Conservation (phyloP, 2,888 invertebrate species). For the Agonopterix alstromeriana region DNA sequence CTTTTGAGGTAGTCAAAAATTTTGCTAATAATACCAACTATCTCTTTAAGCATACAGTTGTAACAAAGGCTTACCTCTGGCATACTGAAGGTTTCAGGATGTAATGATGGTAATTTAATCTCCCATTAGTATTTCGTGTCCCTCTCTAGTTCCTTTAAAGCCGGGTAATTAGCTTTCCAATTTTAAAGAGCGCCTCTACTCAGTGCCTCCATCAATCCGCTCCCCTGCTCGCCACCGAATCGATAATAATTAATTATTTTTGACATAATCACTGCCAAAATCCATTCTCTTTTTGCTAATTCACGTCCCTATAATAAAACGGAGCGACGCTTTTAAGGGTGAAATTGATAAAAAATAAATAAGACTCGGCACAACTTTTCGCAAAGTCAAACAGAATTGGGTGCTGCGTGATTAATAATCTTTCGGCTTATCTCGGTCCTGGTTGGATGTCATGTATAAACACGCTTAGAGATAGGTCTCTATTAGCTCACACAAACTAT, state of each 20-base stretch:
- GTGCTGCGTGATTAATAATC: conserved; percentile 57
- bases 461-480: no score
- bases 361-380: conserved; percentile 57
- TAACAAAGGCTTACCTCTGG: not conserved
- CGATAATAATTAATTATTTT: conserved; percentile 85
- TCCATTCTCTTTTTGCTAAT: conserved; percentile 82
- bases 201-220: conserved; percentile 59
- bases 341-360: conserved; percentile 76
- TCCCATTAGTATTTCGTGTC: conserved; percentile 41
- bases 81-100: not conserved
- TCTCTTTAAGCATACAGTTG: no score
- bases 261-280: conserved; percentile 81
- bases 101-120: conserved; percentile 21
- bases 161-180: conserved; percentile 68
- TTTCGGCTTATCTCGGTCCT: conserved; percentile 16
- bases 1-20: no score
- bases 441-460: no score
- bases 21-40: no score
- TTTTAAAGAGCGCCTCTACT: conserved; percentile 57
- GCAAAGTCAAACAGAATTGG: conserved; percentile 65
- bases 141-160: conserved; percentile 37
- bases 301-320: conserved; percentile 79
- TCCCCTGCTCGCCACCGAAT: conserved; percentile 66
- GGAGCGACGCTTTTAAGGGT: conserved; percentile 66
- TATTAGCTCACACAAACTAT: no score